These are phyloP conservation scores for Spilosoma lubricipeda DNA, from an alignment of 2,888 invertebrate genomes.

Conservation along the genomic window DNA sequence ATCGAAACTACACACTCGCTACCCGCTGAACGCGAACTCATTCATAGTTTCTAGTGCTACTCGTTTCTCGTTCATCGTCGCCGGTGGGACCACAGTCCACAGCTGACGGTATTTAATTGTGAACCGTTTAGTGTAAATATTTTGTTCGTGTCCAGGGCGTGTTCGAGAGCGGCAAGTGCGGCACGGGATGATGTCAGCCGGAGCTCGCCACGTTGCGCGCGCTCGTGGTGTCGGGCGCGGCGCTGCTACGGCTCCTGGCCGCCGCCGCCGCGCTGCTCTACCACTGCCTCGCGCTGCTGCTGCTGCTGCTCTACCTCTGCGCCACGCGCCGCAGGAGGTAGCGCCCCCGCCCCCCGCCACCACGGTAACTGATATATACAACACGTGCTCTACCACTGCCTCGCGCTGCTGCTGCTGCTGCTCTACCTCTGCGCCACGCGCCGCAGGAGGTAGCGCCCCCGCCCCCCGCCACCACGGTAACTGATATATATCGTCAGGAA, in stretches of 20 bases:
- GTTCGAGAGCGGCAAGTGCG: slow-evolving; percentile 95
- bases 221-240: slow-evolving; percentile 51
- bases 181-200: slow-evolving; percentile 88
- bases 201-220: slow-evolving; percentile 71
- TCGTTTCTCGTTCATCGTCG: too few species aligned
- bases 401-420: slow-evolving; percentile 60
- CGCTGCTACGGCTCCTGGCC: slow-evolving; percentile 52
- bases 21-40: too few species aligned
- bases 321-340: slow-evolving; percentile 30
- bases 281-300: slow-evolving; percentile 53
- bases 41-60: too few species aligned
- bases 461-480: too few species aligned
- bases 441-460: slow-evolving; percentile 23
- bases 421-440: slow-evolving; percentile 46
- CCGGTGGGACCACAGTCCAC: too few species aligned
- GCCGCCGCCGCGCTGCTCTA: slow-evolving; percentile 50
- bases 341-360: background rate
- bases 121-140: too few species aligned
- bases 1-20: too few species aligned
- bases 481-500: too few species aligned
- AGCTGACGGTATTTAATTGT: too few species aligned
- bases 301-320: slow-evolving; percentile 58
- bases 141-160: slow-evolving; percentile 90
- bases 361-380: too few species aligned
- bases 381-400: background rate